A percentile compares a stretch with the other conserved stretches of the same genome.
phyloP scores from a whole-genome alignment of 2,888 invertebrate species.

The Ophioninae sp. region DNA sequence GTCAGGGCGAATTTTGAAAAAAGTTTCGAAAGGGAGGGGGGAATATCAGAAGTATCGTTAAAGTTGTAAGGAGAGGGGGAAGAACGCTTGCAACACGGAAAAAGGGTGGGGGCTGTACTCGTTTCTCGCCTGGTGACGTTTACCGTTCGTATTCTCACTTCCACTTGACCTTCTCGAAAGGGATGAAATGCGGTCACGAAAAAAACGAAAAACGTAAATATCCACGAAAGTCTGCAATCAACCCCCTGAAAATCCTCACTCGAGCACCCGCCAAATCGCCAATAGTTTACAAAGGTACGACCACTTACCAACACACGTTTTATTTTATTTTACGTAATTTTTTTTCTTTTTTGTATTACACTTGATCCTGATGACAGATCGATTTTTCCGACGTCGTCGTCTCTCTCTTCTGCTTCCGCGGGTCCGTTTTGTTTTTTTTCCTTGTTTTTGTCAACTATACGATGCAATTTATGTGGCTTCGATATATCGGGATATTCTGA shows the following conservation, averaged over 20 bases:
- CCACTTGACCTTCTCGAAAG: constrained; percentile 21
- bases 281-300: constrained; percentile 51
- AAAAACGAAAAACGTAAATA: constrained; percentile 26
- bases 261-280: constrained; percentile 2
- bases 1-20: constrained; percentile 12
- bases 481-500: constrained; percentile 3
- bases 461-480: constrained; percentile 44
- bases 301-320: constrained; percentile 22
- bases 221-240: constrained; percentile 35
- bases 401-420: background rate
- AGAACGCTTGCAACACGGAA: background rate
- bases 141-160: constrained; percentile 16
- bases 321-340: background rate
- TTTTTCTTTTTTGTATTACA: background rate
- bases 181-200: constrained; percentile 29
- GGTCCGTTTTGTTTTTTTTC: background rate
- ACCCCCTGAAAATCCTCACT: background rate
- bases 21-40: constrained; percentile 31
- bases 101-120: background rate
- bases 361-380: constrained; percentile 9
- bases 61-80: constrained; percentile 5
- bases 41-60: background rate
- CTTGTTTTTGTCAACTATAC: background rate
- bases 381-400: background rate
- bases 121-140: constrained; percentile 19